Conservation (phyloP, 2,888 invertebrate species). For the Lacanobia oleracea region DNA sequence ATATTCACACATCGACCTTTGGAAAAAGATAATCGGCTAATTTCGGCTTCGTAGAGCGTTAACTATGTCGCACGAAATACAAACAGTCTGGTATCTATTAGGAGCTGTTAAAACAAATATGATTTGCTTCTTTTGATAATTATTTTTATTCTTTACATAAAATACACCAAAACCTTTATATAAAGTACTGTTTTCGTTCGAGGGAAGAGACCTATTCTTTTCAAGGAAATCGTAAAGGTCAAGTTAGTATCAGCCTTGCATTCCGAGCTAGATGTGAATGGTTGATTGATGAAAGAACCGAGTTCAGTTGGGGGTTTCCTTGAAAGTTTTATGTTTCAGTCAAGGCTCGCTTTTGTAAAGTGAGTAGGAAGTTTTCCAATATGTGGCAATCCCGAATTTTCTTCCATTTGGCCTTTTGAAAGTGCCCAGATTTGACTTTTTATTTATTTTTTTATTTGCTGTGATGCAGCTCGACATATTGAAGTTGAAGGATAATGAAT, state of each 20-base stretch:
- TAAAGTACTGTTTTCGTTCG: no score
- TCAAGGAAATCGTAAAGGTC: background rate
- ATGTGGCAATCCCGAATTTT: background rate
- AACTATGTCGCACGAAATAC: no score
- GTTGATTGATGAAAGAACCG: slow-evolving; percentile 12
- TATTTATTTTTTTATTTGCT: background rate
- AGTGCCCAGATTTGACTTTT: background rate
- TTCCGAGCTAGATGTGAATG: background rate
- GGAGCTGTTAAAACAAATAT: no score
- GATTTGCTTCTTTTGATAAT: no score
- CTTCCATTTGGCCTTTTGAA: background rate
- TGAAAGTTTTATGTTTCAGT: slow-evolving; percentile 1
- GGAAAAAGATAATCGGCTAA: no score
- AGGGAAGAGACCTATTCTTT: background rate
- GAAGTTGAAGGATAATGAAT: no score
- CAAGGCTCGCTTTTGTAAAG: background rate
- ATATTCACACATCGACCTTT: no score
- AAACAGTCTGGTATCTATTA: no score
- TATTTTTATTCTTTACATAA: no score
- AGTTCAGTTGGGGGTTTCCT: background rate
- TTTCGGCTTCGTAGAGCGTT: no score
- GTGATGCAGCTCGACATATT: no score
- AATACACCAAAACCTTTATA: no score
- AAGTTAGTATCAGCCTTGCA: background rate
- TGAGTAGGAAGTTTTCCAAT: background rate